A percentile compares a stretch with the other conserved stretches of the same genome.
Evolutionary conservation across 2,797 vertebrate species (phyloP).

Genomic region (Malacoctenus gilli): DNA sequence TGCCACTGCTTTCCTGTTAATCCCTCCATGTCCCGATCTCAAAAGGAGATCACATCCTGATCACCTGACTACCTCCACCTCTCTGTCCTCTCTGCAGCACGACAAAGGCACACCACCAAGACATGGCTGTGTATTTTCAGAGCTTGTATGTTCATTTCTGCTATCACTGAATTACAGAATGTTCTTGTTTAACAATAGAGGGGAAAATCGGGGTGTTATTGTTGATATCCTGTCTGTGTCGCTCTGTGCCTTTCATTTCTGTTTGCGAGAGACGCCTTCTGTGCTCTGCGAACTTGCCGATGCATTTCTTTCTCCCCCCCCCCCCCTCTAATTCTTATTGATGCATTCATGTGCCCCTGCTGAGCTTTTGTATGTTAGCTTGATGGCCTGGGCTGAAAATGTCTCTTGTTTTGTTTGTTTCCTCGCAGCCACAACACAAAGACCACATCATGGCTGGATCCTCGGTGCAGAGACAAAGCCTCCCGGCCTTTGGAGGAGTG

Average conservation of each 20-base stretch:
- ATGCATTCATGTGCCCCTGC: constrained; percentile 48
- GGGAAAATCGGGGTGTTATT: constrained; percentile 37
- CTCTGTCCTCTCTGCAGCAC: constrained; percentile 73
- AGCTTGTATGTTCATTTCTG: constrained; percentile 74
- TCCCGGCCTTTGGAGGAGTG: constrained; percentile 96
- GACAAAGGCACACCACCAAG: constrained; percentile 67
- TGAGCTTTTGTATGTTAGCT: constrained; percentile 51
- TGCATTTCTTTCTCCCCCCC: constrained; percentile 48
- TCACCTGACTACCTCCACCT: constrained; percentile 77
- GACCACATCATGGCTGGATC: constrained; percentile 99
- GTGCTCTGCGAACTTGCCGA: constrained; percentile 68
- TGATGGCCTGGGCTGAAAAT: constrained; percentile 46
- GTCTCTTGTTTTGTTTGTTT: not conserved
- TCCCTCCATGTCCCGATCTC: constrained; percentile 76
- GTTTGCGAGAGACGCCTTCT: constrained; percentile 49
- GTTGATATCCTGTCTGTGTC: constrained; percentile 35
- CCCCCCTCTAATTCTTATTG: constrained; percentile 53
- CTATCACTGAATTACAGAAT: constrained; percentile 61
- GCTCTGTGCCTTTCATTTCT: constrained; percentile 40
- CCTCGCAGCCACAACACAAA: constrained; percentile 98
- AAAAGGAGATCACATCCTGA: constrained; percentile 78
- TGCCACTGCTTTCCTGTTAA: constrained; percentile 73
- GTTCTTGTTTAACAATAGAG: constrained; percentile 51
- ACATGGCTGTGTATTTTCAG: constrained; percentile 71
- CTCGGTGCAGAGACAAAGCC: constrained; percentile 95